Evolutionary conservation across 2,797 vertebrate genomes (phyloP).

Genomic region (Petrocephalus schoutedeni): DNA sequence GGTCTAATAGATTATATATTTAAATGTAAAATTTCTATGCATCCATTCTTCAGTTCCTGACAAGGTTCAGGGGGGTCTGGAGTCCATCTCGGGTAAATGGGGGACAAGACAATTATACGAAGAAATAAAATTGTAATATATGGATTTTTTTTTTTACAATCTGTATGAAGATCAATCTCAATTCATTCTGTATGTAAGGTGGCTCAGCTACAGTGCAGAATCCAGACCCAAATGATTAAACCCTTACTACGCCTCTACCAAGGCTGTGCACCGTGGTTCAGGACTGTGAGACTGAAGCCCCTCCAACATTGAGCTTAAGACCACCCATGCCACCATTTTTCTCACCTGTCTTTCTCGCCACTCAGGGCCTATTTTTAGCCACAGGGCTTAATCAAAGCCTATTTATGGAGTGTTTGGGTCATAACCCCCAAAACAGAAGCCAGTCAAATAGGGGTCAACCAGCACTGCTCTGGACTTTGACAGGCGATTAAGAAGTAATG

Average conservation of each 20-base stretch:
- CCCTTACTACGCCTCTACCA: background rate
- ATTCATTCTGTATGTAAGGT: background rate
- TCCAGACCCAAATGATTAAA: background rate
- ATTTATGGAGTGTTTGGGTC: slow-evolving; percentile 53
- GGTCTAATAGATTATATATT: background rate
- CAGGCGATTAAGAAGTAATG: slow-evolving; percentile 60
- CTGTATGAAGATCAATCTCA: background rate
- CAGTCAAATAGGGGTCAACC: slow-evolving; percentile 60
- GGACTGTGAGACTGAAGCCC: background rate
- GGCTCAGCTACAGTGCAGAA: background rate
- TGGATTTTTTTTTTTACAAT: background rate
- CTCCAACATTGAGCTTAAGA: background rate
- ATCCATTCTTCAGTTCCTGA: background rate
- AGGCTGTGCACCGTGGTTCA: background rate
- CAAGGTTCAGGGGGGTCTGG: background rate
- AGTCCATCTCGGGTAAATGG: background rate
- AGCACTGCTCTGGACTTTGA: slow-evolving; percentile 58
- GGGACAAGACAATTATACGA: background rate
- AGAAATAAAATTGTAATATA: background rate
- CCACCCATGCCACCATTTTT: slow-evolving; percentile 3
- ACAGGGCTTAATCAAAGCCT: slow-evolving; percentile 62
- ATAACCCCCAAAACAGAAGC: slow-evolving; percentile 63
- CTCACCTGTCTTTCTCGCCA: slow-evolving; percentile 1
- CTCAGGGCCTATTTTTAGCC: slow-evolving; percentile 58
- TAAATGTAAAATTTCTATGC: background rate